Evolutionary conservation across 2,888 invertebrate species (phyloP), one percentile per base, ranked within the genome.

Genomic region (Diarsia rubi): DNA sequence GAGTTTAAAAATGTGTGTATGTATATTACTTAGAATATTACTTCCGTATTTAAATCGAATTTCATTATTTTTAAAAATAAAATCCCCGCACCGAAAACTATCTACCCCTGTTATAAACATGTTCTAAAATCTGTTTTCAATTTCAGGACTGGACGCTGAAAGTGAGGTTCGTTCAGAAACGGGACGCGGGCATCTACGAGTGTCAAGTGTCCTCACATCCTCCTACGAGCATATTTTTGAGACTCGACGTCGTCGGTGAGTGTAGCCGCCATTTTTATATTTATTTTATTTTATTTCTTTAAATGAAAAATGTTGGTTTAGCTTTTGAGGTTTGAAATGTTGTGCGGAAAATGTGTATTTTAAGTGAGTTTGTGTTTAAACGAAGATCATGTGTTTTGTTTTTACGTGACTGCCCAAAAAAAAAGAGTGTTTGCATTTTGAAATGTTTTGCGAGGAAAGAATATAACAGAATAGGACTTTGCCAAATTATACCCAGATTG

Each of bases 181-280:
- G 98, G 87, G 99, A 99, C 92, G 98, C 98, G 52, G 99, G 99
- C 69, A 94, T 98, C 88, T 99, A 98, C 95, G 98, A 99, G 95
- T 99, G 98, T 94, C 98, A 99, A 97, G 98, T 99, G 75, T 98
- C 98, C 47, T 98, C 98, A 65, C 98, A 99, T 97, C 99, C 99
- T 82, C 98, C 98, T 88, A 98, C 98, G 83, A 98, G 98, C 95
- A 98, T 99, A 96, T 98, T 98, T 95, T 96, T 99, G 87, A 97
- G 97, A 89, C 97, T 99, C 86, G 98, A 98, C 92, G 98, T 99
- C 87, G 98, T 98, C 76, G 98, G 99, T 99, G 97, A 98, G 98
- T 97, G 62, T 2, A 3, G 65, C 66, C 47, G 19, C 68, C 31
- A 81, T 77, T 57, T 70, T 78, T 83, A 75, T 77, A 81, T 77